Conservation (phyloP, 2,888 invertebrate species). For the Brachynemurus nebulosus region DNA sequence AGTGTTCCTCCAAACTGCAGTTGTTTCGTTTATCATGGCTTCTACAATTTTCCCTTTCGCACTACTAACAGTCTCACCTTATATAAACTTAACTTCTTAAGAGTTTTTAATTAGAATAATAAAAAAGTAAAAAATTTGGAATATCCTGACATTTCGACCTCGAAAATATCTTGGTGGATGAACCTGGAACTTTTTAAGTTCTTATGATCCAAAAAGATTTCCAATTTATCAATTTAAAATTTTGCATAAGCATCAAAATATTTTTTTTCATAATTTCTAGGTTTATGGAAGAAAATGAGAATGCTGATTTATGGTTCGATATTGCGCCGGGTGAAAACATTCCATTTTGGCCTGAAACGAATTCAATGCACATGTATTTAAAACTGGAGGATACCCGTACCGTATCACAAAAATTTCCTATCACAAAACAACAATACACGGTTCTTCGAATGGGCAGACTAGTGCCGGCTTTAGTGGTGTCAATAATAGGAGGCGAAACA, state of each 20-base stretch:
- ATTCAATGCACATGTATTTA: conserved; percentile 66
- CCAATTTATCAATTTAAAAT: background rate
- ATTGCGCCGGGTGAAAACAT: conserved; percentile 51
- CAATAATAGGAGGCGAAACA: conserved; percentile 58
- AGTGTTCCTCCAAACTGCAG: too few species aligned
- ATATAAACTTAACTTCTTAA: too few species aligned
- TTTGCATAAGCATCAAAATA: background rate
- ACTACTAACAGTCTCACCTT: too few species aligned
- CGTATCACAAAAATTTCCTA: conserved; percentile 63
- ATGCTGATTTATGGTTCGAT: conserved; percentile 73
- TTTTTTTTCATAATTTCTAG: conserved; percentile 28
- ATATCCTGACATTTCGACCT: too few species aligned
- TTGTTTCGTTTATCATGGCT: too few species aligned
- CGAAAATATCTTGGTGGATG: too few species aligned
- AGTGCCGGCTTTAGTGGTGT: conserved; percentile 54
- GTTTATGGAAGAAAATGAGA: conserved; percentile 77
- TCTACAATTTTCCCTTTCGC: too few species aligned
- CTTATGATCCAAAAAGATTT: too few species aligned
- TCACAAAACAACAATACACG: conserved; percentile 52
- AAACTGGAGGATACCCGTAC: conserved; percentile 62
- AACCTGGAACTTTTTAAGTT: too few species aligned
- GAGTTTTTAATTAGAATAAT: too few species aligned
- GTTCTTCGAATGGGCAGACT: conserved; percentile 60
- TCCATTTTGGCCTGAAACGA: conserved; percentile 72
- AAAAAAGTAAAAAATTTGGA: too few species aligned